Base-by-base conservation (phyloP, 2,888 invertebrate species). In the Agonopterix alstromeriana region DNA sequence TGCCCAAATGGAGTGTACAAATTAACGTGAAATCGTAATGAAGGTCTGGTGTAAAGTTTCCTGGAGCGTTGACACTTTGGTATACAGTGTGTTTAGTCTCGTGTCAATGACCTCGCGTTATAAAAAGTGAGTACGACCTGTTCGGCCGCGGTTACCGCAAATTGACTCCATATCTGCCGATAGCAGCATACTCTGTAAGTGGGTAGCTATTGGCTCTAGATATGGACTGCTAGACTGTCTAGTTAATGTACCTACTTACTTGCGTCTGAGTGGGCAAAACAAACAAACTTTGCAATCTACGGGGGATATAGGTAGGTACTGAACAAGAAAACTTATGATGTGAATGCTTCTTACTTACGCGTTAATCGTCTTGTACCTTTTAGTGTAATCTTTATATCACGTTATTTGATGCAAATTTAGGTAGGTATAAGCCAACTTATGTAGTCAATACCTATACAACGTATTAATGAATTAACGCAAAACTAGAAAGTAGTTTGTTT, bases 121-220 rank as follows among this genome's bases (percentile, higher is more conserved):
- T 81, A 85, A 85, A 84, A 85, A 84, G 83, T 79, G 75, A 78
- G 73, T 70, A 64, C 77, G 76, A 76, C 77, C 77, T 69, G 77
- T 69, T 67, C 65, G 67, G 61, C 71, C 42, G 42, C 72, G 27
- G 7, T 27, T 71, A 77, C 78, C 78, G 82, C 83, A 83, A 82
- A 83, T 80, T 81, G 81, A 73, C 71, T 74, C 83, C 83, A 78
- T 86, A 82, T 82, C 75, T 69, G 80, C 55, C 59, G 62, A 65
- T 67, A 61, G 61, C 58, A 57, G 27, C 7, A 27, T 27, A 27
- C 27, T 5, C 56, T 57, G 57, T 58, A 59, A 63, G 27, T 27
- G 27, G 27, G 27, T 27, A 27, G 27, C 27, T 7, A 27, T 27
- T 27, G 27, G 5, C 56, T 60, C 58, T 56, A 58, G 60, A 66